A percentile compares a stretch with the other conserved stretches of the same genome.
phyloP scores from a whole-genome alignment of 2,797 vertebrate species.

The Apogon talboti region DNA sequence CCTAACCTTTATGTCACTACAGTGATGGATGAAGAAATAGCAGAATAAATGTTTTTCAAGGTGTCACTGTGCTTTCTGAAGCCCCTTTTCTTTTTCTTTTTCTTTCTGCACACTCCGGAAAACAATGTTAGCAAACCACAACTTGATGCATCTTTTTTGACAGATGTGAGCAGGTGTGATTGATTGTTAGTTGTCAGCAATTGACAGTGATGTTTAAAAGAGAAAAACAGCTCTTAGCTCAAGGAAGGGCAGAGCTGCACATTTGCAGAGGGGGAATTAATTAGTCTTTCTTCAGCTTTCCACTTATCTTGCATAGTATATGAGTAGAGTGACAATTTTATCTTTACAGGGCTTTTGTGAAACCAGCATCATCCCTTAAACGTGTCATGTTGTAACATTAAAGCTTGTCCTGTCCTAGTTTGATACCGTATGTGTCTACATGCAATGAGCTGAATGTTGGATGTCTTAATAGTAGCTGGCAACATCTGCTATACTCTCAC shows the following conservation, averaged over 20 bases:
- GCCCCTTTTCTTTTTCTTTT: not conserved
- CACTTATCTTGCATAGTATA: too few relatives aligned
- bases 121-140: slow-evolving; percentile 9
- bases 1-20: slow-evolving; percentile 4
- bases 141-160: slow-evolving; percentile 13
- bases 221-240: slow-evolving; percentile 13
- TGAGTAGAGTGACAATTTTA: not conserved
- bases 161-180: slow-evolving; percentile 14
- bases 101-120: not conserved
- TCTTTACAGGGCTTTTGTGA: not conserved
- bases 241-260: not conserved
- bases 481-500: slow-evolving; percentile 30
- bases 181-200: slow-evolving; percentile 20
- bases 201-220: slow-evolving; percentile 9
- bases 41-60: slow-evolving; percentile 8
- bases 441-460: not conserved
- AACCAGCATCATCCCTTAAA: not conserved
- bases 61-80: not conserved
- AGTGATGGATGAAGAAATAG: slow-evolving; percentile 6
- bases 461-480: slow-evolving; percentile 6
- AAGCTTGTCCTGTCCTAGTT: too few relatives aligned
- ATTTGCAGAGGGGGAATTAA: not conserved
- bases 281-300: too few relatives aligned
- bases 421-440: too few relatives aligned
- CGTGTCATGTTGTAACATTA: not conserved